Evolutionary conservation across 2,113 vertebrate species (phyloP).

Genomic region (Plotosus lineatus): DNA sequence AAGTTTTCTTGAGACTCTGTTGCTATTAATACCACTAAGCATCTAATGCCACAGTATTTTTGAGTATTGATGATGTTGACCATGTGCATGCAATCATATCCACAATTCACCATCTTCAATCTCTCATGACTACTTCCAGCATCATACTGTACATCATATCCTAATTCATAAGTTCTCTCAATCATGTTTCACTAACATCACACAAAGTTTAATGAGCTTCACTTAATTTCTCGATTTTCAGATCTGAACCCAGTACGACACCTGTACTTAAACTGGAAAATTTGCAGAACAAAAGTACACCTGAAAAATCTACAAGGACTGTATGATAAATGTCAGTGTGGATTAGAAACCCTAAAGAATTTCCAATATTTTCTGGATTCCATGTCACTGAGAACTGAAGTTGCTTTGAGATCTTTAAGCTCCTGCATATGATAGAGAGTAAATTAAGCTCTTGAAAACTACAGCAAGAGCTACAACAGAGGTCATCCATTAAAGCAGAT

Average conservation of each 20-base stretch:
- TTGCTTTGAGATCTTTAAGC: not conserved
- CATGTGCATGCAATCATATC: not conserved
- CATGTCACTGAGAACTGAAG: not conserved
- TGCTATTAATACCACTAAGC: not conserved
- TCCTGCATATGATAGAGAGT: too few relatives aligned
- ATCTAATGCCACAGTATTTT: not conserved
- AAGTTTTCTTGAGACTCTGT: not conserved
- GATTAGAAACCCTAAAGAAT: not conserved
- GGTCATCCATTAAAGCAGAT: too few relatives aligned
- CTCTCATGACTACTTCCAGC: not conserved
- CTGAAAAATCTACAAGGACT: not conserved
- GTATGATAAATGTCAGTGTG: not conserved
- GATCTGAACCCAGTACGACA: not conserved
- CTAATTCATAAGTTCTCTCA: not conserved
- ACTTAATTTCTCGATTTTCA: not conserved
- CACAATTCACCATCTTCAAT: not conserved
- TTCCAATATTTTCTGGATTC: not conserved
- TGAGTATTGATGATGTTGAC: not conserved
- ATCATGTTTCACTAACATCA: not conserved
- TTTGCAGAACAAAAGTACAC: not conserved
- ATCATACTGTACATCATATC: not conserved
- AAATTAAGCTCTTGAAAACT: too few relatives aligned
- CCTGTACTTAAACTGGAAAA: not conserved
- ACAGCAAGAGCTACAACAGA: too few relatives aligned
- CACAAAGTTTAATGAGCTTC: not conserved